Evolutionary conservation across 2,888 invertebrate genomes (phyloP).

Genomic region (Rhamnusium bicolor): DNA sequence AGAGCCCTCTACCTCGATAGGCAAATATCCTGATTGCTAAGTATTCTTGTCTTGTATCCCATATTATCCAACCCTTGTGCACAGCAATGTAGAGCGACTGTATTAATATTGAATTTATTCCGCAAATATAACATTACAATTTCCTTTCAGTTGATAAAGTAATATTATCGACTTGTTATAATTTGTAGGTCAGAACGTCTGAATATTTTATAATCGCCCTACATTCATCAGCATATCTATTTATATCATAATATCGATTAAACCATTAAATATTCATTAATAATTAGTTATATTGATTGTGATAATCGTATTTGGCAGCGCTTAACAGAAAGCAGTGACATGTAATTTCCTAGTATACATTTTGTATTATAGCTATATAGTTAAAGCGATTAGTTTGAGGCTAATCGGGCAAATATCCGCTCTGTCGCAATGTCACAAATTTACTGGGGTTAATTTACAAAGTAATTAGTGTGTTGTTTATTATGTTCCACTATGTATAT

Average conservation of each 20-base stretch:
- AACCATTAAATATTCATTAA: constrained; percentile 24
- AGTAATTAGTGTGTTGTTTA: constrained; percentile 22
- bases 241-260: constrained; percentile 15
- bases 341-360: constrained; percentile 48
- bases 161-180: background rate
- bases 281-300: constrained; percentile 24
- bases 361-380: constrained; percentile 23
- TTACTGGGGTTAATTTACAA: constrained; percentile 30
- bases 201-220: background rate
- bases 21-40: too few species aligned
- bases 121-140: background rate
- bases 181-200: background rate
- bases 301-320: constrained; percentile 7
- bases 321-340: constrained; percentile 37
- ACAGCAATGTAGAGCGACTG: background rate
- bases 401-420: constrained; percentile 50
- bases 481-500: background rate
- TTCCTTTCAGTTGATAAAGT: background rate
- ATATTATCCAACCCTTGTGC: too few species aligned
- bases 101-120: background rate
- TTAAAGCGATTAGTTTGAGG: constrained; percentile 29
- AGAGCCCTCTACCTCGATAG: too few species aligned
- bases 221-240: background rate
- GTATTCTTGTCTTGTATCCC: background rate
- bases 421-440: constrained; percentile 25